These are phyloP conservation scores for Pristionchus exspectatus DNA, from an alignment of 2,888 invertebrate genomes.

Conservation along the genomic window DNA sequence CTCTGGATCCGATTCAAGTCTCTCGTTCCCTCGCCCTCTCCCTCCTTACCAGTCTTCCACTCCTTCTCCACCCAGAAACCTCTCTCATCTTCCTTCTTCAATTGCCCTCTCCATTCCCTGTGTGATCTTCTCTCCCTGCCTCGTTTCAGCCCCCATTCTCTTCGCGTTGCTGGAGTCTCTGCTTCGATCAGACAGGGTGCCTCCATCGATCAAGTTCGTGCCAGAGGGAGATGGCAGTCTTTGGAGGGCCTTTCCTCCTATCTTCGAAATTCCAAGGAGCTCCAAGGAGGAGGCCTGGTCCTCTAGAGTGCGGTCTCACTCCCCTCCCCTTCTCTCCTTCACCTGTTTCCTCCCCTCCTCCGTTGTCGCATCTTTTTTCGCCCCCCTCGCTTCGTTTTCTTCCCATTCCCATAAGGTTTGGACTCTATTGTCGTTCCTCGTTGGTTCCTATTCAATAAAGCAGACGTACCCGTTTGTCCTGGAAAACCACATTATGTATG, in stretches of 20 bases:
- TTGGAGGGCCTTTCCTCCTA: neutral
- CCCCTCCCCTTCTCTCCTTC: too few relatives aligned
- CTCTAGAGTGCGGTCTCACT: too few relatives aligned
- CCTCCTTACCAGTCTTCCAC: neutral
- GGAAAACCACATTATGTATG: too few relatives aligned
- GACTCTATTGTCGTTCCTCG: too few relatives aligned
- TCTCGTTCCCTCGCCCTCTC: neutral
- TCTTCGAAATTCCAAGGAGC: neutral
- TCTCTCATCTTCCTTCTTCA: neutral
- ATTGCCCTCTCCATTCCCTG: neutral
- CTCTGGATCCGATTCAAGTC: neutral
- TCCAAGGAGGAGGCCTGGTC: neutral
- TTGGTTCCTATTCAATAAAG: too few relatives aligned
- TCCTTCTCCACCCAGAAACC: neutral
- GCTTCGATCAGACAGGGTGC: neutral
- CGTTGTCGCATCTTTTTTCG: too few relatives aligned
- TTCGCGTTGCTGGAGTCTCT: neutral
- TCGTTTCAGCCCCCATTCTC: too few relatives aligned
- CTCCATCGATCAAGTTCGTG: neutral
- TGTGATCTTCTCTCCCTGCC: too few relatives aligned
- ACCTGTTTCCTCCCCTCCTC: too few relatives aligned
- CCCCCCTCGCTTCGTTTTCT: too few relatives aligned
- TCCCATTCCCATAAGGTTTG: too few relatives aligned
- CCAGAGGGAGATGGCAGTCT: neutral
- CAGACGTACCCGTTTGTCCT: too few relatives aligned